A percentile compares a stretch with the other conserved stretches of the same genome.
These are phyloP conservation scores for Prietella phreatophila DNA, from an alignment of 2,113 vertebrate species.

Conservation along the genomic window DNA sequence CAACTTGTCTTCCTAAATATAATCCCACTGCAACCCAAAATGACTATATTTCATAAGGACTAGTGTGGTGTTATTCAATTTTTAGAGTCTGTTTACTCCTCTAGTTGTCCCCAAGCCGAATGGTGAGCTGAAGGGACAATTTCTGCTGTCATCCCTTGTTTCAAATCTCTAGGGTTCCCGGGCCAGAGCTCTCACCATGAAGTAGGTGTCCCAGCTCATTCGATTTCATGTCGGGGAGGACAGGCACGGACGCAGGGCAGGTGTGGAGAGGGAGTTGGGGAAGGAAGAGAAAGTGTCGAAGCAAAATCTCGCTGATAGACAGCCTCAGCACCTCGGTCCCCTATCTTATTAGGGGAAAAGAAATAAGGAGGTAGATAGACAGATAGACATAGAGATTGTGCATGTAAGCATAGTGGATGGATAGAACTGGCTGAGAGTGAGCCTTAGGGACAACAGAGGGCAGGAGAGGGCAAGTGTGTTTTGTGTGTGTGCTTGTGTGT, in stretches of 20 bases:
- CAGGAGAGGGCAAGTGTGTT: conserved; percentile 27
- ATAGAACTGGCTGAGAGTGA: conserved; percentile 39
- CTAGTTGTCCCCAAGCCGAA: conserved; percentile 26
- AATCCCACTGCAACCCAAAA: neutral
- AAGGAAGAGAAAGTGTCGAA: conserved; percentile 2
- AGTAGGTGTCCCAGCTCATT: conserved; percentile 46
- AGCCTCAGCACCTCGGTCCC: conserved; percentile 25
- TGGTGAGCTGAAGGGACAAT: conserved; percentile 39
- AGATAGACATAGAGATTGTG: conserved; percentile 4
- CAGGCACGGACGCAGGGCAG: conserved; percentile 27
- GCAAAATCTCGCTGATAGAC: conserved; percentile 31
- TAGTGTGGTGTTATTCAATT: conserved; percentile 15
- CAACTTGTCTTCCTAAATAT: neutral
- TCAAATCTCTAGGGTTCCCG: conserved; percentile 34
- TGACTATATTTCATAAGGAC: conserved; percentile 9
- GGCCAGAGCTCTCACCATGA: conserved; percentile 41
- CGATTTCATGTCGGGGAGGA: conserved; percentile 55
- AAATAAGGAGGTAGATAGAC: conserved; percentile 24
- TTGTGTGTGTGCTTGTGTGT: conserved; percentile 24
- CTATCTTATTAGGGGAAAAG: conserved; percentile 50
- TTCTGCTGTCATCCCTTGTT: conserved; percentile 31
- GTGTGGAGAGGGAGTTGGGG: conserved; percentile 21
- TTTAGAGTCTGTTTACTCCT: conserved; percentile 14
- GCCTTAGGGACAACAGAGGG: conserved; percentile 36
- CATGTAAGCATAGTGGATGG: conserved; percentile 23